These are phyloP conservation scores for Listronotus bonariensis DNA, from an alignment of 1,140 invertebrate species.

Conservation along the genomic window DNA sequence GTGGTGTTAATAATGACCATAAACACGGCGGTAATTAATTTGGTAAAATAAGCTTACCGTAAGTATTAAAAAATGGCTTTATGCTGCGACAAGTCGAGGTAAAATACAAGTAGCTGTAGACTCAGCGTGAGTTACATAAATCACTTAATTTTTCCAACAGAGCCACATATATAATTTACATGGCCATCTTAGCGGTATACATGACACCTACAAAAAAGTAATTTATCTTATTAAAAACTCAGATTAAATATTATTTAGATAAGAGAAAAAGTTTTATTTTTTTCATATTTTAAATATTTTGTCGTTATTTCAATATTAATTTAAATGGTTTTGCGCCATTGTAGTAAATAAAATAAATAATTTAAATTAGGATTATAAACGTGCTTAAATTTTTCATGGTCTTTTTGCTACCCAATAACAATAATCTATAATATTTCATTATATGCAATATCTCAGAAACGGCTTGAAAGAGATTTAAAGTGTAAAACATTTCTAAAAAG, in stretches of 20 bases:
- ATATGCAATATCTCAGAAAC: too few relatives aligned
- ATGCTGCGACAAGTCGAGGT: slow-evolving; percentile 20
- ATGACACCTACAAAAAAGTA: slow-evolving; percentile 18
- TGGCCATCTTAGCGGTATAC: slow-evolving; percentile 18
- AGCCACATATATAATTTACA: slow-evolving; percentile 19
- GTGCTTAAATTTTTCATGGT: too few relatives aligned
- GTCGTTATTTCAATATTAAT: too few relatives aligned
- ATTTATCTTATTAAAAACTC: slow-evolving; percentile 1
- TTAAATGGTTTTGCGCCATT: too few relatives aligned
- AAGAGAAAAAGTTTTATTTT: background rate
- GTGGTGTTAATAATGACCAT: slow-evolving; percentile 35
- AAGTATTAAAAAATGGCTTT: slow-evolving; percentile 10
- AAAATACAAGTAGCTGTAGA: slow-evolving; percentile 37
- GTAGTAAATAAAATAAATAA: too few relatives aligned
- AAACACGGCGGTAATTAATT: slow-evolving; percentile 37
- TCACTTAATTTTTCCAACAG: slow-evolving; percentile 25
- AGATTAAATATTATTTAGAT: background rate
- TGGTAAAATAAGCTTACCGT: slow-evolving; percentile 30
- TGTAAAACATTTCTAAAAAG: too few relatives aligned
- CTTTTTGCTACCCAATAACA: too few relatives aligned
- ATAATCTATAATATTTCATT: too few relatives aligned
- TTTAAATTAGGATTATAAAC: too few relatives aligned
- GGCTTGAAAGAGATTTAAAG: too few relatives aligned
- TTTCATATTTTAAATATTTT: too few relatives aligned
- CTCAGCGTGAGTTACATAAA: slow-evolving; percentile 33